These are phyloP conservation scores for Koerneria pararmatus DNA, from an alignment of 2,888 invertebrate genomes.

Conservation along the genomic window DNA sequence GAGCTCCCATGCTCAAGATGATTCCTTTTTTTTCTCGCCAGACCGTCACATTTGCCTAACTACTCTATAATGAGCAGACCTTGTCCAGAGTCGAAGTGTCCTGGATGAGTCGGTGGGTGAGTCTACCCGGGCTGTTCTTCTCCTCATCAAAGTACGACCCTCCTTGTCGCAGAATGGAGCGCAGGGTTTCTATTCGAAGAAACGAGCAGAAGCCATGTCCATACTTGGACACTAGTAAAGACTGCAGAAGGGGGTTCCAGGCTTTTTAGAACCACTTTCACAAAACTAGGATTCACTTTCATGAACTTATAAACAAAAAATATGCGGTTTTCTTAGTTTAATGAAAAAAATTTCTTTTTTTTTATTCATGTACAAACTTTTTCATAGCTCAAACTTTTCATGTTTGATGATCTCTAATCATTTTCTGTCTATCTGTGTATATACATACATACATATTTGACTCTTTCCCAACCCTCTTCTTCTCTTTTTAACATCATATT, in stretches of 20 bases:
- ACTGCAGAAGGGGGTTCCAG: slow-evolving; percentile 26
- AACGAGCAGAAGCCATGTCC: slow-evolving; percentile 53
- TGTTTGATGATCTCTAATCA: too few species aligned
- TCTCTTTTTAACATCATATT: too few species aligned
- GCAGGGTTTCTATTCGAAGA: slow-evolving; percentile 52
- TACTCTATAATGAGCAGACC: slow-evolving; percentile 11
- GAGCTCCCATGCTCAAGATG: not conserved
- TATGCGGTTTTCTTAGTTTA: too few species aligned
- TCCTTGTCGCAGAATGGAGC: slow-evolving; percentile 22
- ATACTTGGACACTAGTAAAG: slow-evolving; percentile 51
- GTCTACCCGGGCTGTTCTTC: slow-evolving; percentile 45
- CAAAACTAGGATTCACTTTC: too few species aligned
- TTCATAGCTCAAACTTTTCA: too few species aligned
- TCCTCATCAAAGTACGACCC: slow-evolving; percentile 48
- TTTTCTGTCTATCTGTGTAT: too few species aligned
- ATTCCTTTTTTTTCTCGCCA: not conserved
- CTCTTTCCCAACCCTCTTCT: too few species aligned
- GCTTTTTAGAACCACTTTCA: not conserved
- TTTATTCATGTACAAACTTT: too few species aligned
- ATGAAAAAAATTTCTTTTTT: too few species aligned
- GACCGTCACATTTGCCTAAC: not conserved
- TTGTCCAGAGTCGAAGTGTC: slow-evolving; percentile 52
- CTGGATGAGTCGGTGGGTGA: slow-evolving; percentile 50
- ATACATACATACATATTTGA: too few species aligned
- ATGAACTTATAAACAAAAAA: too few species aligned